A percentile compares a stretch with the other conserved stretches of the same genome.
These are phyloP conservation scores for Lacanobia wlatinum DNA, from an alignment of 2,888 invertebrate genomes.

Conservation along the genomic window DNA sequence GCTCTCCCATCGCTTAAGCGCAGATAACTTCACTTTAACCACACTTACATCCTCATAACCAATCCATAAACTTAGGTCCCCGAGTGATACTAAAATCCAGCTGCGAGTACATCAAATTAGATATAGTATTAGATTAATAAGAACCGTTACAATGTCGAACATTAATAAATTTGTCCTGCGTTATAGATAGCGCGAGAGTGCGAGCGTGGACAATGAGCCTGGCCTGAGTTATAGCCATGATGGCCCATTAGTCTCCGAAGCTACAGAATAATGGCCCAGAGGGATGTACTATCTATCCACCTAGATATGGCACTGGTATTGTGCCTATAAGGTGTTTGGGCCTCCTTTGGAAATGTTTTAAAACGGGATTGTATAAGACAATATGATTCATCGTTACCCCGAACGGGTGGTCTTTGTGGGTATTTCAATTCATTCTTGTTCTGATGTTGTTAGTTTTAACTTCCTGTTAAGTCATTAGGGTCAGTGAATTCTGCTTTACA, in stretches of 20 bases:
- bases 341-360: conserved; percentile 50
- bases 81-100: conserved; percentile 58
- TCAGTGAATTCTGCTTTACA: conserved; percentile 18
- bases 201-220: conserved; percentile 87
- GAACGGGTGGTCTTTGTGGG: conserved; percentile 35
- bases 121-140: conserved; percentile 82
- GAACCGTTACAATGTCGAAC: conserved; percentile 83
- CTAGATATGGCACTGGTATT: conserved; percentile 77
- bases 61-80: conserved; percentile 53
- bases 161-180: conserved; percentile 90
- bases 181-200: conserved; percentile 87
- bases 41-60: conserved; percentile 21
- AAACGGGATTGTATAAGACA: conserved; percentile 44
- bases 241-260: conserved; percentile 88
- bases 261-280: conserved; percentile 83
- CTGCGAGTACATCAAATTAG: conserved; percentile 82
- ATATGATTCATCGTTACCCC: conserved; percentile 47
- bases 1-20: too few relatives aligned
- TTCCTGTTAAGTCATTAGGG: conserved; percentile 45
- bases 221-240: conserved; percentile 86
- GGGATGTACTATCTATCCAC: conserved; percentile 70
- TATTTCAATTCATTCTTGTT: conserved; percentile 35
- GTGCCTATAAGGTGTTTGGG: conserved; percentile 63
- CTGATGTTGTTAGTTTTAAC: conserved; percentile 18
- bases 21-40: conserved; percentile 3